These are phyloP conservation scores for Drosophila sp. DNA, from an alignment of 1,140 invertebrate genomes.

Conservation along the genomic window DNA sequence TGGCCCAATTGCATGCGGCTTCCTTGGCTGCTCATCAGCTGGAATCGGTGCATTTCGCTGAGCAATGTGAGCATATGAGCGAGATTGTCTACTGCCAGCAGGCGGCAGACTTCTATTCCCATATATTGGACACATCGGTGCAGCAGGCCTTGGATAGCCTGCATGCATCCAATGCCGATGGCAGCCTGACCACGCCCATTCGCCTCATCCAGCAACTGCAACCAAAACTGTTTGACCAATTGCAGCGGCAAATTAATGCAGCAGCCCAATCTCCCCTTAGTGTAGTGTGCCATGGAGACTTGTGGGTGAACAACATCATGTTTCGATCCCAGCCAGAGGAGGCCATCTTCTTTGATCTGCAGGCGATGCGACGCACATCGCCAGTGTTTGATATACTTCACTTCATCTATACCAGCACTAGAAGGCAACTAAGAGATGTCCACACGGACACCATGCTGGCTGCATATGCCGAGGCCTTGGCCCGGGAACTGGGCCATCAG, in stretches of 20 bases:
- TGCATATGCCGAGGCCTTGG: slow-evolving; percentile 58
- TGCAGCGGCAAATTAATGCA: slow-evolving; percentile 60
- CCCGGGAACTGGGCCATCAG: slow-evolving; percentile 53
- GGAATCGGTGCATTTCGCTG: slow-evolving; percentile 43
- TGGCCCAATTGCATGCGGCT: slow-evolving; percentile 75
- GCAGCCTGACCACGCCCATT: slow-evolving; percentile 63
- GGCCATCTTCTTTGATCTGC: slow-evolving; percentile 84
- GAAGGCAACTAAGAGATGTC: slow-evolving; percentile 64
- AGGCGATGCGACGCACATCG: slow-evolving; percentile 84
- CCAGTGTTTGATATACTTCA: slow-evolving; percentile 84
- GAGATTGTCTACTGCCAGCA: slow-evolving; percentile 79
- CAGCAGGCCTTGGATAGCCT: slow-evolving; percentile 75
- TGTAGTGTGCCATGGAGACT: slow-evolving; percentile 83
- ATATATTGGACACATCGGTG: slow-evolving; percentile 71
- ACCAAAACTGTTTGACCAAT: slow-evolving; percentile 56
- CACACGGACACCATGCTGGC: slow-evolving; percentile 69
- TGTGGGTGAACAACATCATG: slow-evolving; percentile 83
- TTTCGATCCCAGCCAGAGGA: slow-evolving; percentile 69
- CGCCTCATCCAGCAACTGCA: slow-evolving; percentile 58
- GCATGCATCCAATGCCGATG: slow-evolving; percentile 64
- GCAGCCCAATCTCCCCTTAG: slow-evolving; percentile 53
- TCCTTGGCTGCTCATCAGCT: slow-evolving; percentile 68
- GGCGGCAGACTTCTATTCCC: slow-evolving; percentile 71
- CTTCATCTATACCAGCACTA: slow-evolving; percentile 80
- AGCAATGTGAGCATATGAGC: slow-evolving; percentile 46